Evolutionary conservation across 2,113 vertebrate genomes (phyloP).

Genomic region (Sitta europaea): DNA sequence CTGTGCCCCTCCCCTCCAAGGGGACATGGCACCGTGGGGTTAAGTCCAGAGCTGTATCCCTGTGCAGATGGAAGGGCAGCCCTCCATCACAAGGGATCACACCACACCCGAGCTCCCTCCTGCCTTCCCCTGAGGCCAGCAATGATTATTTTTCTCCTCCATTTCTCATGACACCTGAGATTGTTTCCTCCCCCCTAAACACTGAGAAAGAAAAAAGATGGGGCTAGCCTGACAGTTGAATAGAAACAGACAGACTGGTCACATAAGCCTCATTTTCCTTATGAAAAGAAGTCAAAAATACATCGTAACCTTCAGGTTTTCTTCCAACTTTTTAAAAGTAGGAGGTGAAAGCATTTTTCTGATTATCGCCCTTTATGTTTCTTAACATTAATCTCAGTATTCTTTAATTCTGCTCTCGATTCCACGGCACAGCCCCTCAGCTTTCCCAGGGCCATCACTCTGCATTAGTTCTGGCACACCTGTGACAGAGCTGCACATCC

Average conservation of each 20-base stretch:
- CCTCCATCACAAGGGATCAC: background rate
- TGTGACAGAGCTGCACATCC: background rate
- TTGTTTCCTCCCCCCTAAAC: background rate
- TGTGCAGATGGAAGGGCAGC: accelerated
- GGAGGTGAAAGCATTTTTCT: background rate
- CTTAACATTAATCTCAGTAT: background rate
- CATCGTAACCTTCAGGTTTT: background rate
- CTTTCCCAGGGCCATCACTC: background rate
- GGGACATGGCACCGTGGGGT: background rate
- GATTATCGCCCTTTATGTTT: background rate
- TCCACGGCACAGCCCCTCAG: accelerated
- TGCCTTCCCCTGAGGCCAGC: background rate
- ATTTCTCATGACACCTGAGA: background rate
- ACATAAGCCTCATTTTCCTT: background rate
- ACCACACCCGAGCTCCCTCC: background rate
- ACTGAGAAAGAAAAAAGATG: background rate
- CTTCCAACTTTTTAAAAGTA: background rate
- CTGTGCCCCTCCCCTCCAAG: background rate
- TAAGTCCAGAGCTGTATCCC: background rate
- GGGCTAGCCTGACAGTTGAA: background rate
- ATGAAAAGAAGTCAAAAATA: background rate
- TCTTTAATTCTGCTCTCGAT: background rate
- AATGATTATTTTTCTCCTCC: background rate
- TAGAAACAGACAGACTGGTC: background rate
- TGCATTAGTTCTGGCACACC: background rate